Base-by-base conservation (phyloP, 2,113 vertebrate genomes). In the Rhinolophus ferrumequinum region DNA sequence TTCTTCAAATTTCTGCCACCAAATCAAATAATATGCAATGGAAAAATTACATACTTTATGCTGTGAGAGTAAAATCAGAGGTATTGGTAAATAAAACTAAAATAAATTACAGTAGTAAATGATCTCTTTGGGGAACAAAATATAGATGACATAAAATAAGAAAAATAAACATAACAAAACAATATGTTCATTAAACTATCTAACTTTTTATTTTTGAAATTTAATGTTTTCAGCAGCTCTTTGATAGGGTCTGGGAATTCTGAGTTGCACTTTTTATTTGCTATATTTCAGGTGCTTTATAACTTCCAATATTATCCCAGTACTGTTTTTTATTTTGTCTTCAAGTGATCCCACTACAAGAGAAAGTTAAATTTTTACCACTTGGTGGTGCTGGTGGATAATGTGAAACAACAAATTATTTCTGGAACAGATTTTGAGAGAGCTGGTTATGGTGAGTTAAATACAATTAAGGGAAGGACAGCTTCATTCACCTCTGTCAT, bases 351-450 rank as follows among this genome's bases (percentile, higher is more conserved):
- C 33, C 24, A 60, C 4, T 58, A 41, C 2, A 60, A n/a, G 33
- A 82, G 22, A 77, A 88, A 89, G 21, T 6, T 77, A 12, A 35
- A 19, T 1, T 77, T 92, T 89, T 10, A 69, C 97, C 99, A 99
- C 99, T 98, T 98, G 99, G 98, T 99, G 99, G 99, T 98, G 98
- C 99, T 99, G 89, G 98, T 98, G 99, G 98, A 98, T 98, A 98
- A 98, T 82, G 91, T 93, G 97, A 97, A 97, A 90, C 97, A 97
- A 97, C 13, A 77, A 52, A 86, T 28, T n/a, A n/a, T 73, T 97
- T 16, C 50, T 96, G 70, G 92, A 98, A 96, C 96, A 92, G 87
- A 93, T 98, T 92, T 97, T 97, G 94, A 98, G 97, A 98, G 95
- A 97, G 97, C 97, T 94, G 98, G 98, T 98, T 98, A 98, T 15